Evolutionary conservation across 1,140 invertebrate species (phyloP).

Genomic region (Papilio aristodemus): DNA sequence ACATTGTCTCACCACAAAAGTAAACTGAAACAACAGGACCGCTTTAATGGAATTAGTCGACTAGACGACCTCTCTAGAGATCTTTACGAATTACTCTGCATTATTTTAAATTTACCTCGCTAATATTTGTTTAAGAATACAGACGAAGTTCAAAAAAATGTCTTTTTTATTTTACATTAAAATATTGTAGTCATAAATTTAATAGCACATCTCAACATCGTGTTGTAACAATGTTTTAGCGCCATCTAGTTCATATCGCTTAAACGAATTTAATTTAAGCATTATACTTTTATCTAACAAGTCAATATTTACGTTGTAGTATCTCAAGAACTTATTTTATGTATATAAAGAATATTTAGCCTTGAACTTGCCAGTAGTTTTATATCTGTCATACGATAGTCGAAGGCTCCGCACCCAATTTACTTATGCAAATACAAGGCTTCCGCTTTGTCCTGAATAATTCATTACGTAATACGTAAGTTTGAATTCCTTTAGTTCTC

Average conservation of each 20-base stretch:
- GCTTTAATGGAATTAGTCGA: slow-evolving; percentile 10
- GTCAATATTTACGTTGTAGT: neutral
- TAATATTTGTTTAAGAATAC: neutral
- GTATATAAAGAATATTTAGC: neutral
- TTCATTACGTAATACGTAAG: slow-evolving; percentile 38
- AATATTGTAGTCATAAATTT: too few relatives aligned
- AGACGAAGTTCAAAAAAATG: neutral
- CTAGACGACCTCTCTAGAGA: slow-evolving; percentile 4
- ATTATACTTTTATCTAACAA: neutral
- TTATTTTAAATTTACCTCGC: neutral
- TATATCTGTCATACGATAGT: slow-evolving; percentile 13
- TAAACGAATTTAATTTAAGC: neutral
- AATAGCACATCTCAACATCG: neutral
- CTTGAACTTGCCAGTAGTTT: slow-evolving; percentile 13
- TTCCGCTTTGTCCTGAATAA: slow-evolving; percentile 39
- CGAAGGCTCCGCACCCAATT: slow-evolving; percentile 37
- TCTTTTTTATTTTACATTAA: too few relatives aligned
- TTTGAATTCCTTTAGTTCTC: slow-evolving; percentile 30
- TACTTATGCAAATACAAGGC: slow-evolving; percentile 43
- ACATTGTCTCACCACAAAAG: slow-evolving; percentile 1
- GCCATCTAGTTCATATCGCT: neutral
- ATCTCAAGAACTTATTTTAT: neutral
- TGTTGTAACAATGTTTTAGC: neutral
- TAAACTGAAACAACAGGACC: neutral
- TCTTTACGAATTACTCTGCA: neutral